Conservation (phyloP, 1,140 invertebrate genomes). For the Medauroidea extradentata region DNA sequence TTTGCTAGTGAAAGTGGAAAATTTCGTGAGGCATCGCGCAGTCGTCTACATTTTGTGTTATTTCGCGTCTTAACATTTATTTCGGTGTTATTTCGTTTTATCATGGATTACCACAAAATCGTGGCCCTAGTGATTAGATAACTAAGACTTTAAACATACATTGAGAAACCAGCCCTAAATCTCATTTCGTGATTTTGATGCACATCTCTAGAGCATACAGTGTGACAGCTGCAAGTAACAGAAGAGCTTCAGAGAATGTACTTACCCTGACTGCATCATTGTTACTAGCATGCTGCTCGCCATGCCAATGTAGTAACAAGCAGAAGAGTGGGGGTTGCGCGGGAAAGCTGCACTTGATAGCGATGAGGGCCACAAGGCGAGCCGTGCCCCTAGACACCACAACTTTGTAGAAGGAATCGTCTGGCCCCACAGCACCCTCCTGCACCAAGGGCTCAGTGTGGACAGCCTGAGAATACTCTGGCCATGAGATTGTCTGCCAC, state of each 20-base stretch:
- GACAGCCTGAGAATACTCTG: conserved; percentile 55
- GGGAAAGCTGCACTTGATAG: conserved; percentile 79
- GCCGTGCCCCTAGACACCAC: conserved; percentile 66
- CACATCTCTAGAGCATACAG: too few relatives aligned
- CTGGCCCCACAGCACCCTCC: conserved; percentile 51
- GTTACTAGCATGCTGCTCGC: conserved; percentile 55
- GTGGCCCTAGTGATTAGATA: not conserved
- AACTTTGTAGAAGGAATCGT: conserved; percentile 64
- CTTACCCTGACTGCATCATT: conserved; percentile 64
- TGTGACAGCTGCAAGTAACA: too few relatives aligned
- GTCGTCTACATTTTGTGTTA: too few relatives aligned
- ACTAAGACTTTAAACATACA: not conserved
- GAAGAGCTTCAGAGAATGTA: too few relatives aligned
- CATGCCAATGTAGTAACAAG: conserved; percentile 61
- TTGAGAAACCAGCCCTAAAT: too few relatives aligned
- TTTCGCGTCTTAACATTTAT: too few relatives aligned
- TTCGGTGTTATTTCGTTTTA: too few relatives aligned
- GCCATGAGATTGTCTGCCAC: conserved; percentile 62
- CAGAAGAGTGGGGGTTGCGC: conserved; percentile 69
- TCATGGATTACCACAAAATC: too few relatives aligned
- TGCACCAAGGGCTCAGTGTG: conserved; percentile 49
- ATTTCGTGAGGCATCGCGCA: too few relatives aligned
- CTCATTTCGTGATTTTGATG: too few relatives aligned
- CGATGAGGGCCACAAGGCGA: conserved; percentile 69
- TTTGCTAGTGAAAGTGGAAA: too few relatives aligned